phyloP scores from a whole-genome alignment of 1,140 invertebrate genomes.

The Hylaeus volcanicus region DNA sequence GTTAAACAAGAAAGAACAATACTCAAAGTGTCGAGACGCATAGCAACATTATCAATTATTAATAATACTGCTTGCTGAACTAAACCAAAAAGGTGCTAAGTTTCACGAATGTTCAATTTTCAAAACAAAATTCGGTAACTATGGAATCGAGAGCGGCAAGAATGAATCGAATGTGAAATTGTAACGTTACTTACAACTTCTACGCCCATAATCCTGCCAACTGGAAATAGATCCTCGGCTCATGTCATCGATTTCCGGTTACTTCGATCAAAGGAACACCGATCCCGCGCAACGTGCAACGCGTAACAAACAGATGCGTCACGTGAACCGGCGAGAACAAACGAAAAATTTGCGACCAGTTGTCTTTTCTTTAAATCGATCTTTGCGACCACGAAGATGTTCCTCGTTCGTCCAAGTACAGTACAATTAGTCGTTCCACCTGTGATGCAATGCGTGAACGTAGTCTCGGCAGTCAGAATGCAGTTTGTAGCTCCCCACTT shows the following conservation, averaged over 20 bases:
- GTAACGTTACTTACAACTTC: constrained; percentile 70
- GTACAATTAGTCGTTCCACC: constrained; percentile 72
- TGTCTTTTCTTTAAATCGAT: neutral
- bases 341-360: neutral
- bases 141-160: no score
- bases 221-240: constrained; percentile 73
- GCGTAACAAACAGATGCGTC: neutral
- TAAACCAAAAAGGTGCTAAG: no score
- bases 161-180: no score
- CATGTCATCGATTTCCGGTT: constrained; percentile 57
- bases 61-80: no score
- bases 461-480: constrained; percentile 34
- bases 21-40: no score
- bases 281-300: neutral
- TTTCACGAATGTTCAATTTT: no score
- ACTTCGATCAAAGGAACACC: constrained; percentile 5
- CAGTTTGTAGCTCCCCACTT: constrained; percentile 49
- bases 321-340: neutral
- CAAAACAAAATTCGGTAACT: no score
- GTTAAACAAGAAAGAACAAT: no score
- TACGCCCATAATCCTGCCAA: constrained; percentile 70
- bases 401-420: constrained; percentile 65
- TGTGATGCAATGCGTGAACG: constrained; percentile 52
- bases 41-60: no score
- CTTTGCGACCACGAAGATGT: constrained; percentile 1